Conservation (phyloP, 2,113 vertebrate species). For the Mirza zaza region DNA sequence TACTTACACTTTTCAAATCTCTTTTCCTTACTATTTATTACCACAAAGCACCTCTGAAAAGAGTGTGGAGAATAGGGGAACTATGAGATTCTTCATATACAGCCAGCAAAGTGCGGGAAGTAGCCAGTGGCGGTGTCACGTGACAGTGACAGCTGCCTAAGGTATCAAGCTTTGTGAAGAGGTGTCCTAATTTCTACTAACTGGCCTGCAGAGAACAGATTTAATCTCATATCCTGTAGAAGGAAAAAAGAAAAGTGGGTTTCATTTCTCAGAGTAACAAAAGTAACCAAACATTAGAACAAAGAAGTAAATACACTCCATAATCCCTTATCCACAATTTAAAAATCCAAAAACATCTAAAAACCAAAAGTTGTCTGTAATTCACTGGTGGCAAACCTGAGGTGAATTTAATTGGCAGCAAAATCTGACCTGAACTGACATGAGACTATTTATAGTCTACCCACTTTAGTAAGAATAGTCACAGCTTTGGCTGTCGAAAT, state of each 20-base stretch:
- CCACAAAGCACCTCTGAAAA: not conserved
- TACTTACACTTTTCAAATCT: not conserved
- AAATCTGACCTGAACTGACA: conserved; percentile 56
- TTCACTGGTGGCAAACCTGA: conserved; percentile 49
- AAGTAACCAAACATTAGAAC: conserved; percentile 39
- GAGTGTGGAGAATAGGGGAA: not conserved
- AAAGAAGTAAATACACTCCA: conserved; percentile 20
- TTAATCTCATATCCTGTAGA: conserved; percentile 64
- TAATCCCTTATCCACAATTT: conserved; percentile 13
- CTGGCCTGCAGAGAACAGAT: conserved; percentile 68
- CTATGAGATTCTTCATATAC: conserved; percentile 43
- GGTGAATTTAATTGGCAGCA: conserved; percentile 49
- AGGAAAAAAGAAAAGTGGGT: conserved; percentile 53
- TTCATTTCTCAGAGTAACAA: conserved; percentile 56
- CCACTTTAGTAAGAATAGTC: conserved; percentile 44
- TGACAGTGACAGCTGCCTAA: conserved; percentile 79
- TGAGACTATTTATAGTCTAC: conserved; percentile 60
- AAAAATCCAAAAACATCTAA: conserved; percentile 28
- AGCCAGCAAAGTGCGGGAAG: conserved; percentile 48
- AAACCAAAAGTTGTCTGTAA: conserved; percentile 26
- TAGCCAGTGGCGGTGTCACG: conserved; percentile 51
- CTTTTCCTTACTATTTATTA: not conserved
- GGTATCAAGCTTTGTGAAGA: conserved; percentile 68
- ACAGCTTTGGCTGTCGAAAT: conserved; percentile 22
- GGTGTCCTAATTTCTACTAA: conserved; percentile 74